Conservation (phyloP, 1,140 invertebrate species). For the Drosophila orena region DNA sequence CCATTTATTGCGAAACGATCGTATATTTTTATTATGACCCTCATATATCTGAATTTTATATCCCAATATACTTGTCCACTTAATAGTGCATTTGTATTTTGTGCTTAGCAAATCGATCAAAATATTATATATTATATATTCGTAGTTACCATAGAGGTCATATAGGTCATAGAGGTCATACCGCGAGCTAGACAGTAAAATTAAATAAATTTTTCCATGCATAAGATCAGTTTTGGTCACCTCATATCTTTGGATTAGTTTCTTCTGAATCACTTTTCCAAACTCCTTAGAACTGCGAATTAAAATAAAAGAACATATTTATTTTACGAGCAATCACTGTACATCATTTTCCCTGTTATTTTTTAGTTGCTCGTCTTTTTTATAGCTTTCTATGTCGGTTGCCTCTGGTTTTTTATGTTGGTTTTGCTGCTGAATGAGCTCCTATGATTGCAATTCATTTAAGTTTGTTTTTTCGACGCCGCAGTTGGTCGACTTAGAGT, state of each 20-base stretch:
- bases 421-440: slow-evolving; percentile 43
- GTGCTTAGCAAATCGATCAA: too few species aligned
- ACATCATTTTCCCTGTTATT: slow-evolving; percentile 30
- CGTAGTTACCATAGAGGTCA: too few species aligned
- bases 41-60: too few species aligned
- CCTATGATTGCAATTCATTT: slow-evolving; percentile 77
- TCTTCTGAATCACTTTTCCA: neutral
- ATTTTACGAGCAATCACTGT: slow-evolving; percentile 66
- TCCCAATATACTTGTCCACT: too few species aligned
- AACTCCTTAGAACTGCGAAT: neutral
- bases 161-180: too few species aligned
- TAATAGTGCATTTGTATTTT: too few species aligned
- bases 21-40: neutral
- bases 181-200: neutral
- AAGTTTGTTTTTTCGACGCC: slow-evolving; percentile 47
- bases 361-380: slow-evolving; percentile 45
- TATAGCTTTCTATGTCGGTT: slow-evolving; percentile 37
- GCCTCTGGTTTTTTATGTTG: slow-evolving; percentile 47
- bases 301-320: neutral
- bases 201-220: neutral
- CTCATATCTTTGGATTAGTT: neutral
- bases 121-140: too few species aligned
- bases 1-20: neutral
- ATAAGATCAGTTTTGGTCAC: neutral
- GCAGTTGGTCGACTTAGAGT: slow-evolving; percentile 48